phyloP scores from a whole-genome alignment of 1,140 invertebrate genomes.

The Pseudomyrmex flavicornis region DNA sequence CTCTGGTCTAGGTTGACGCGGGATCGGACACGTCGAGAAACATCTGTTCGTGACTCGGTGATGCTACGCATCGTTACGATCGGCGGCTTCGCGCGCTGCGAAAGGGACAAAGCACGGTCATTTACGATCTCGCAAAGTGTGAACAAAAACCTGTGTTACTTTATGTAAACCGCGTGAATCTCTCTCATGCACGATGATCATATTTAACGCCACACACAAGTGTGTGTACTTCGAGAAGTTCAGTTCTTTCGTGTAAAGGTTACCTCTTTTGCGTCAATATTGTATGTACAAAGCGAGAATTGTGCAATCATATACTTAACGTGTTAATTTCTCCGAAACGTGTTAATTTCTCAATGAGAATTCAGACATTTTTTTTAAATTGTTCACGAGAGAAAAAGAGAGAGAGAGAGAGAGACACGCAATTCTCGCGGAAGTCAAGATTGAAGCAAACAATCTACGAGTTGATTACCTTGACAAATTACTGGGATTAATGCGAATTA shows the following conservation, averaged over 20 bases:
- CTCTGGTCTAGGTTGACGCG: too few relatives aligned
- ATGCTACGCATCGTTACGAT: background rate
- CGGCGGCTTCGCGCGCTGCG: slow-evolving; percentile 4
- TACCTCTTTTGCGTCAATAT: too few relatives aligned
- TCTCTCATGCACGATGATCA: too few relatives aligned
- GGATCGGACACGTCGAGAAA: background rate
- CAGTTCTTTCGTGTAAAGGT: too few relatives aligned
- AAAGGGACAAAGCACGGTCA: background rate
- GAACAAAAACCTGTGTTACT: background rate
- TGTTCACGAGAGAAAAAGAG: background rate
- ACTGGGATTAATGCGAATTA: slow-evolving; percentile 43
- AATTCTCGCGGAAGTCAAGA: background rate
- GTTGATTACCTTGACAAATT: slow-evolving; percentile 28
- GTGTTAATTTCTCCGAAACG: too few relatives aligned
- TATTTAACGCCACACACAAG: too few relatives aligned
- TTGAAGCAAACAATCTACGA: background rate
- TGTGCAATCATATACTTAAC: too few relatives aligned
- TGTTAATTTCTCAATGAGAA: too few relatives aligned
- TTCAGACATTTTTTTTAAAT: too few relatives aligned
- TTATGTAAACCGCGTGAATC: too few relatives aligned
- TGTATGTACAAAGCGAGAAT: too few relatives aligned
- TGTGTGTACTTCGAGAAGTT: too few relatives aligned
- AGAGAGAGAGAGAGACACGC: background rate
- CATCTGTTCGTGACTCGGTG: slow-evolving; percentile 27
- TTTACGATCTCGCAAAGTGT: background rate